A percentile compares a stretch with the other conserved stretches of the same genome.
phyloP scores from a whole-genome alignment of 2,888 invertebrate species.

The Gnatocerus cornutus region DNA sequence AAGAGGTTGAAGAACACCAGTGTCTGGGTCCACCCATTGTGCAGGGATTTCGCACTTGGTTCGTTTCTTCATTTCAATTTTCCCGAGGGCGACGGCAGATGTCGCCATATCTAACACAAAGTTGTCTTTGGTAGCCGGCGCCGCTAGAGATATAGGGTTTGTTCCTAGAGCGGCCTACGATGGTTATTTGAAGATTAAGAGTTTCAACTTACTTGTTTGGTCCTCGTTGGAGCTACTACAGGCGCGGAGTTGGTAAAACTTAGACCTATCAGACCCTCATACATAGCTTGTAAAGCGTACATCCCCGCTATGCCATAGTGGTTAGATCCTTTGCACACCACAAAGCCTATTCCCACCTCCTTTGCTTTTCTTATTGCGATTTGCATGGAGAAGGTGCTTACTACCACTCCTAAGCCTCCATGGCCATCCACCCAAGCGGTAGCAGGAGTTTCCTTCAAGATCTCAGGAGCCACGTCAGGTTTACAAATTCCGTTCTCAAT shows the following conservation, averaged over 20 bases:
- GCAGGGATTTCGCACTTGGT: slow-evolving; percentile 80
- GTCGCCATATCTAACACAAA: slow-evolving; percentile 97
- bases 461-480: slow-evolving; percentile 72
- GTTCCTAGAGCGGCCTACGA: slow-evolving; percentile 86
- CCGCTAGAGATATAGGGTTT: slow-evolving; percentile 90
- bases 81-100: slow-evolving; percentile 94
- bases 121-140: slow-evolving; percentile 81
- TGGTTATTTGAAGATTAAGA: not conserved
- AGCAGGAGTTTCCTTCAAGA: slow-evolving; percentile 75
- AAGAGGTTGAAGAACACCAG: slow-evolving; percentile 80
- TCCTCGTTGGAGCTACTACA: slow-evolving; percentile 88
- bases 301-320: slow-evolving; percentile 93
- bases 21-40: slow-evolving; percentile 71
- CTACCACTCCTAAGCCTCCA: slow-evolving; percentile 80
- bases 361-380: slow-evolving; percentile 82
- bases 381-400: slow-evolving; percentile 77
- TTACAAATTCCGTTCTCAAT: slow-evolving; percentile 73
- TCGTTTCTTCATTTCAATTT: slow-evolving; percentile 87
- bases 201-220: slow-evolving; percentile 74
- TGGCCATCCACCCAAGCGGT: slow-evolving; percentile 78
- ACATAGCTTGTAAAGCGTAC: slow-evolving; percentile 84
- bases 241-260: slow-evolving; percentile 95
- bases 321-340: slow-evolving; percentile 83
- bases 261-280: slow-evolving; percentile 85
- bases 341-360: slow-evolving; percentile 79